Conservation (phyloP, 2,113 vertebrate genomes). For the Prolemur simus region DNA sequence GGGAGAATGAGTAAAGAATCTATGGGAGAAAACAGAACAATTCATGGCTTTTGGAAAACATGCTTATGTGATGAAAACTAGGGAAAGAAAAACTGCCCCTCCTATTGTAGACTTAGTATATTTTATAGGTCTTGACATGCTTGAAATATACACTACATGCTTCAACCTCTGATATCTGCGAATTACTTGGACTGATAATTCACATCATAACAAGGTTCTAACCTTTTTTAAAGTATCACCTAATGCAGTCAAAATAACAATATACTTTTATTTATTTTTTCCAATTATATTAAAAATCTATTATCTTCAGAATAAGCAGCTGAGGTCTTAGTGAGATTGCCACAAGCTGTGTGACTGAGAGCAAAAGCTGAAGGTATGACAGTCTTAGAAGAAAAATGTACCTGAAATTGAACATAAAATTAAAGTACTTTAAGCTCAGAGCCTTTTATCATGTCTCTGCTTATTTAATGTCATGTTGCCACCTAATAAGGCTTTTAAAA, state of each 20-base stretch:
- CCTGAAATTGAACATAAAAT: not conserved
- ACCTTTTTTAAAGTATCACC: not conserved
- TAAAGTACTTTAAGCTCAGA: constrained; percentile 42
- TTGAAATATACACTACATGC: not conserved
- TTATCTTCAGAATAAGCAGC: not conserved
- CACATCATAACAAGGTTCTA: not conserved
- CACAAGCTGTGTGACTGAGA: not conserved
- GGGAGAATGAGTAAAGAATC: not conserved
- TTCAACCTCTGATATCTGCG: not conserved
- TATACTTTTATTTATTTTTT: not conserved
- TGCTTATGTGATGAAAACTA: not conserved
- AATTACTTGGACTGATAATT: not conserved
- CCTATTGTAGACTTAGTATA: not conserved
- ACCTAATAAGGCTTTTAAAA: constrained; percentile 64
- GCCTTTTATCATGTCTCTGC: not conserved
- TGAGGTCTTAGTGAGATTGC: not conserved
- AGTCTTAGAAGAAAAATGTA: constrained; percentile 10
- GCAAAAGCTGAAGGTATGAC: not conserved
- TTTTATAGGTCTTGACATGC: not conserved
- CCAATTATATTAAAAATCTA: not conserved
- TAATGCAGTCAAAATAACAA: not conserved
- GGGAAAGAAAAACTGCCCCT: not conserved
- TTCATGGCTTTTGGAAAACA: not conserved
- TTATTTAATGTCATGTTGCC: constrained; percentile 64
- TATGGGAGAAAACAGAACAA: not conserved